A percentile compares a stretch with the other conserved stretches of the same genome.
These are phyloP conservation scores for Rhinogobio ventralis DNA, from an alignment of 2,797 vertebrate species.

Conservation along the genomic window DNA sequence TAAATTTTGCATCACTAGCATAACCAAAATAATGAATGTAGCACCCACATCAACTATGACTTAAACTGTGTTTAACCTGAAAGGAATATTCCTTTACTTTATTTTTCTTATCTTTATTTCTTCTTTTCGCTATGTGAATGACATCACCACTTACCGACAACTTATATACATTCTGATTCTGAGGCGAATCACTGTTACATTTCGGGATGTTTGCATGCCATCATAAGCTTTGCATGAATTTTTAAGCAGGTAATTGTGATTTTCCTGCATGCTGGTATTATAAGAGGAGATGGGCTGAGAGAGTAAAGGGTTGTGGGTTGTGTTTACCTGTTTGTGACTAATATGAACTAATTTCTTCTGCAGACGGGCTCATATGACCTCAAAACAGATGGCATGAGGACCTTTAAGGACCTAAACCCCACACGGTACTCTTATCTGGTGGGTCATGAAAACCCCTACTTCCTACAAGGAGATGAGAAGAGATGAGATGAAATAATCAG, in stretches of 20 bases:
- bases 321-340: slow-evolving; percentile 17
- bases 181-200: neutral
- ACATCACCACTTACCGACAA: neutral
- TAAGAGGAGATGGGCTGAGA: neutral
- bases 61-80: neutral
- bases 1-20: neutral
- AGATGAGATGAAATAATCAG: slow-evolving; percentile 29
- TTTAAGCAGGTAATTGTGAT: neutral
- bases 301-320: neutral
- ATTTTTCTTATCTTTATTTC: neutral
- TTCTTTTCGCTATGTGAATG: neutral
- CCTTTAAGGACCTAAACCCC: slow-evolving; percentile 77
- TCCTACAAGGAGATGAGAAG: slow-evolving; percentile 71
- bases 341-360: slow-evolving; percentile 58
- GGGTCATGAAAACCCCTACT: slow-evolving; percentile 84
- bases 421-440: slow-evolving; percentile 81
- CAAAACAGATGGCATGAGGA: slow-evolving; percentile 71
- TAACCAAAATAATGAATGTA: neutral
- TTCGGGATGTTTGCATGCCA: slow-evolving; percentile 21
- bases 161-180: neutral
- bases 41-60: neutral
- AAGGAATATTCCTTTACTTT: slow-evolving; percentile 33
- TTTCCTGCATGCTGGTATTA: slow-evolving; percentile 29
- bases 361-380: slow-evolving; percentile 77
- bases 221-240: slow-evolving; percentile 22